Percentiles rank a stretch among this genome's conserved stretches.
Evolutionary conservation across 2,797 vertebrate genomes (phyloP).

Genomic region (Intellagama lesueurii): DNA sequence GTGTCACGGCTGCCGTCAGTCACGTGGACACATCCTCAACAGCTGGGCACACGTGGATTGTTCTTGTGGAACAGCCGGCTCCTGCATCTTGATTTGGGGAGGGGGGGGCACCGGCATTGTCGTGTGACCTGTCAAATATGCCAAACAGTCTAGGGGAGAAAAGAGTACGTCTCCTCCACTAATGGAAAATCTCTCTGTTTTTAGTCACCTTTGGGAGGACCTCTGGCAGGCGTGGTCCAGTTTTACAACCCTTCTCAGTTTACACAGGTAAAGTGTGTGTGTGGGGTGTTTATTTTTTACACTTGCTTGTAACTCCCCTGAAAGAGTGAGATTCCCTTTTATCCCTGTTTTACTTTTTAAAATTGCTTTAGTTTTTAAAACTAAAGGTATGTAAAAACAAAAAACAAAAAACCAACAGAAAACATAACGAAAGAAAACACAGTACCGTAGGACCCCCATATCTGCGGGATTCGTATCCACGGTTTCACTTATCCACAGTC

Average conservation of each 20-base stretch:
- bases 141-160: rapidly evolving
- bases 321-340: not conserved
- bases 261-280: conserved; percentile 86
- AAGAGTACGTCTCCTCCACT: not conserved
- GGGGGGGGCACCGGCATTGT: conserved; percentile 16
- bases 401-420: no score
- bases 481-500: no score
- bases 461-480: no score
- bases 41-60: not conserved
- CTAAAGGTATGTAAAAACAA: no score
- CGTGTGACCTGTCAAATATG: not conserved
- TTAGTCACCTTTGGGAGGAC: conserved; percentile 77
- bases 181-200: conserved; percentile 33
- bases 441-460: no score
- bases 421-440: no score
- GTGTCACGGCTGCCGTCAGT: not conserved
- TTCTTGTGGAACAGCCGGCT: conserved; percentile 42
- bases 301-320: not conserved
- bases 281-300: no score
- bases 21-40: conserved; percentile 16
- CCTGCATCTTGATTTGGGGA: not conserved
- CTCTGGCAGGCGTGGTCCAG: conserved; percentile 80
- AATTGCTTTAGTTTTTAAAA: no score
- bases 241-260: conserved; percentile 95
- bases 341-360: no score